A percentile compares a stretch with the other conserved stretches of the same genome.
Evolutionary conservation across 2,113 vertebrate genomes (phyloP).

Genomic region (Melanerpes aurifrons): DNA sequence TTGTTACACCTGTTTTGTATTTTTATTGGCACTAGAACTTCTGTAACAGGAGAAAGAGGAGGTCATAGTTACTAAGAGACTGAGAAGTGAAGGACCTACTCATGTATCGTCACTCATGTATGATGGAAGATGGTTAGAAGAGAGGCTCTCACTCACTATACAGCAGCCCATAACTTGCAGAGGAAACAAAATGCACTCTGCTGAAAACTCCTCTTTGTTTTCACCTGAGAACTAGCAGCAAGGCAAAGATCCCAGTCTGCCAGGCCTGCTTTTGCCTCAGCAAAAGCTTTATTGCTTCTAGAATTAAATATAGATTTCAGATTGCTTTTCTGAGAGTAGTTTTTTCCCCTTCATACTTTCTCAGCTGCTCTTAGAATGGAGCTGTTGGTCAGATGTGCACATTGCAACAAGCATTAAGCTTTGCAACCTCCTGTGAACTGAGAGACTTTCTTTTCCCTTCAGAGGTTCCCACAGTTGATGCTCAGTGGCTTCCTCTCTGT

Average conservation of each 20-base stretch:
- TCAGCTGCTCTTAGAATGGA: background rate
- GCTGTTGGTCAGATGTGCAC: background rate
- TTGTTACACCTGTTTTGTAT: background rate
- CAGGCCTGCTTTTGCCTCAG: background rate
- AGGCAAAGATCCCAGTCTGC: background rate
- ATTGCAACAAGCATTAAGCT: background rate
- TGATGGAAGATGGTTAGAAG: accelerated
- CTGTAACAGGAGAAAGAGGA: background rate
- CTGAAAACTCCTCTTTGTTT: background rate
- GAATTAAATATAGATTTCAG: background rate
- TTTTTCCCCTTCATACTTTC: background rate
- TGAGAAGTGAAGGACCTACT: background rate
- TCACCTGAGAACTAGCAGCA: background rate
- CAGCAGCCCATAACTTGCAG: background rate
- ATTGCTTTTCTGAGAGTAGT: background rate
- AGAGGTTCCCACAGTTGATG: background rate
- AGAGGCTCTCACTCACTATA: background rate
- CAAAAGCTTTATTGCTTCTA: background rate
- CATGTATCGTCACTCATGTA: accelerated
- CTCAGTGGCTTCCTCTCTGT: background rate
- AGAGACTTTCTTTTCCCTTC: slow-evolving; percentile 1
- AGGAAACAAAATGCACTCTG: background rate
- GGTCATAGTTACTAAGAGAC: background rate
- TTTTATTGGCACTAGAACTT: background rate
- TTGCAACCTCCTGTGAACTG: background rate